Evolutionary conservation across 2,113 vertebrate genomes (phyloP), one percentile per base, ranked within the genome.

Genomic region (Notarius quadriscutis): DNA sequence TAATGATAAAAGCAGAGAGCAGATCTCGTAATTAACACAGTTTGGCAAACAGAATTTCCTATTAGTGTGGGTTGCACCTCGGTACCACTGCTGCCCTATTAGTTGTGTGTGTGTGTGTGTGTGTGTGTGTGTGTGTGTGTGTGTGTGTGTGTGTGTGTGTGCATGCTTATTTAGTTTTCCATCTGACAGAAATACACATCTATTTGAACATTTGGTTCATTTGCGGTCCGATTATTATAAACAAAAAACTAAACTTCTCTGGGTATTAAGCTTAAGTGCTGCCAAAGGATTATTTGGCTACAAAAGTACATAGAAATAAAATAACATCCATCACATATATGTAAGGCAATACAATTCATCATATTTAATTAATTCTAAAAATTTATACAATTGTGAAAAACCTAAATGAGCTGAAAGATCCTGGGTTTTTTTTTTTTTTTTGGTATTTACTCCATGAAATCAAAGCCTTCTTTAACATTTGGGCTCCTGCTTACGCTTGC

Each of bases 1-100:
- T 87, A 78, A 69, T 83, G 79, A 77, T 55, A 89, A 63, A n/a
- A 55, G 51, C 75, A 84, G 63, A 81, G 53, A 51, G 72, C 27
- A 11, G 81, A 79, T 74, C 60, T 17, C 51, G 50, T 89, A 77
- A 89, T 89, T 87, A 89, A 77, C 50, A 69, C n/a, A 27, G 34
- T 78, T 85, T 71, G 86, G n/a, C 53, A 83, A 87, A 87, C 83
- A 89, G 51, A 85, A 87, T 60, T 34, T 58, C 60, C 60, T 85
- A 51, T 89, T 82, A 87, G 53, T 0, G 0, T 87, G 86, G 78
- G 60, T 60, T 9, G 30, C 82, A 87, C 85, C 81, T 72, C 63
- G 0, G 53, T 62, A 50, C 60, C 8, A 51, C 48, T 50, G 67
- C 65, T 84, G 9, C 22, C 41, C n/a, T 50, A 22, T 25, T 51